These are phyloP conservation scores for Aspidiotus destructor DNA, from an alignment of 2,888 invertebrate species.

Conservation along the genomic window DNA sequence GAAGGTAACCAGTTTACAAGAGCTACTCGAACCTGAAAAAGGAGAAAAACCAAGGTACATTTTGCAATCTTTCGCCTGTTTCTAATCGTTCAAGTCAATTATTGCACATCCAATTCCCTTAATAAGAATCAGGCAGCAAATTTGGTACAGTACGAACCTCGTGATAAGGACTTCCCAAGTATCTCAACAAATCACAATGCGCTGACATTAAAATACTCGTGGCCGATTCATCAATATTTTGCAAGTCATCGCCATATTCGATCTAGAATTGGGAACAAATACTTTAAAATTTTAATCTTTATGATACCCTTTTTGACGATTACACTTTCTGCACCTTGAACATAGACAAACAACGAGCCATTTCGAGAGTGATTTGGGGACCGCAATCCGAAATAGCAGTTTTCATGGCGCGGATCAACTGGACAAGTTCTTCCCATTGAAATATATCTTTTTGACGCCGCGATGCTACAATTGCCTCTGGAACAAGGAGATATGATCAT, in stretches of 20 bases:
- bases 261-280: not conserved
- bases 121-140: too few species aligned
- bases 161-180: slow-evolving; percentile 17
- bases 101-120: not conserved
- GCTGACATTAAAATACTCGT: too few species aligned
- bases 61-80: not conserved
- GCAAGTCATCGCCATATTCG: not conserved
- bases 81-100: not conserved
- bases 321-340: too few species aligned
- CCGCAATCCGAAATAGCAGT: not conserved
- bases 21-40: slow-evolving; percentile 16
- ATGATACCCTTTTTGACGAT: too few species aligned
- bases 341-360: slow-evolving; percentile 3
- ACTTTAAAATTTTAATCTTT: not conserved
- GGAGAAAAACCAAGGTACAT: not conserved
- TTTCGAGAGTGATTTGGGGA: not conserved
- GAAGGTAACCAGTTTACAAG: not conserved
- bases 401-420: not conserved
- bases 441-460: not conserved
- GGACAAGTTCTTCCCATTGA: not conserved
- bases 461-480: not conserved
- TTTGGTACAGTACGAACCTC: slow-evolving; percentile 4
- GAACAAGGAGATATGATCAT: not conserved
- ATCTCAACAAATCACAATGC: not conserved
- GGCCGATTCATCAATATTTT: not conserved